These are phyloP conservation scores for Chloroclystis v-ata DNA, from an alignment of 2,888 invertebrate species.

Conservation along the genomic window DNA sequence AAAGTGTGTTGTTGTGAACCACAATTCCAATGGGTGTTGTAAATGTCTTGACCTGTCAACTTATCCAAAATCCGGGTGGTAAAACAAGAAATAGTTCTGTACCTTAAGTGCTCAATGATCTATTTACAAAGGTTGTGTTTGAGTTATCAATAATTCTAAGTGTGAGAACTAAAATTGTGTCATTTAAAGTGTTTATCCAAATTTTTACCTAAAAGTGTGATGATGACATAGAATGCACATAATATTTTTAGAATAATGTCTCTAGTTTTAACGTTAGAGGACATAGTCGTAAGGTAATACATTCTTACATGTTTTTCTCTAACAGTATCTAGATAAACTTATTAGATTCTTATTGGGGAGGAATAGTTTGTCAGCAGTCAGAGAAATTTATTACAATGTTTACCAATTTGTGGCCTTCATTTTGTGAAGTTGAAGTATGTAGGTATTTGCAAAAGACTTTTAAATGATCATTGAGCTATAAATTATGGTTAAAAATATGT, in stretches of 20 bases:
- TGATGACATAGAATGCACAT: conserved; percentile 70
- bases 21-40: conserved; percentile 62
- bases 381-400: conserved; percentile 43
- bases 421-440: conserved; percentile 6
- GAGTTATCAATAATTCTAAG: conserved; percentile 8
- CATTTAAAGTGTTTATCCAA: conserved; percentile 19
- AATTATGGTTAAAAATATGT: too few relatives aligned
- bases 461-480: too few relatives aligned
- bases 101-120: conserved; percentile 35
- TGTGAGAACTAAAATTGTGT: conserved; percentile 2
- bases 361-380: conserved; percentile 20
- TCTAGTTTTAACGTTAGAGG: conserved; percentile 62
- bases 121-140: conserved; percentile 12
- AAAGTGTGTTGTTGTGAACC: conserved; percentile 52
- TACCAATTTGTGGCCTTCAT: conserved; percentile 47
- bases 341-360: conserved; percentile 38
- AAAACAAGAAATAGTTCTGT: conserved; percentile 46
- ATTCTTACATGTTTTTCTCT: conserved; percentile 38
- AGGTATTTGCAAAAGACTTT: neutral
- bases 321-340: conserved; percentile 31
- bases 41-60: conserved; percentile 72
- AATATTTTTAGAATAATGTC: conserved; percentile 76
- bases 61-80: conserved; percentile 67
- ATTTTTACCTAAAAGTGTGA: conserved; percentile 14
- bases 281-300: conserved; percentile 63